These are phyloP conservation scores for Cromileptes altivelis DNA, from an alignment of 2,113 vertebrate genomes.

Conservation along the genomic window DNA sequence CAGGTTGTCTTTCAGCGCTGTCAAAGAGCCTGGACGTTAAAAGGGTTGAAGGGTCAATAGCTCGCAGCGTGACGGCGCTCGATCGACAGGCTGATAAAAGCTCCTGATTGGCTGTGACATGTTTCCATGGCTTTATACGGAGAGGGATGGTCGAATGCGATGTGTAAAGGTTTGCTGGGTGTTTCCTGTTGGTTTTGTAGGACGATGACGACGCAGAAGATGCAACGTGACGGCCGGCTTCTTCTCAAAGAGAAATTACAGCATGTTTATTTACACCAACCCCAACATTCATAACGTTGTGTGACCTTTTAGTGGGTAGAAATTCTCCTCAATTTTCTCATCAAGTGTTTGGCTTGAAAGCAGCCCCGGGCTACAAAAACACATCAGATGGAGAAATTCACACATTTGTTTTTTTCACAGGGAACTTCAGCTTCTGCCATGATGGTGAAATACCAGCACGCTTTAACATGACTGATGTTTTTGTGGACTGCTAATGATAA, in stretches of 20 bases:
- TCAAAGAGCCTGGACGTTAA: slow-evolving; percentile 31
- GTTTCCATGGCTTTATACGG: slow-evolving; percentile 32
- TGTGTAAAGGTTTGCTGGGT: slow-evolving; percentile 8
- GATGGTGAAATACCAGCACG: slow-evolving; percentile 27
- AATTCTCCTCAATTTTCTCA: slow-evolving; percentile 44
- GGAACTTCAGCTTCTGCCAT: slow-evolving; percentile 35
- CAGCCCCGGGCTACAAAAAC: slow-evolving; percentile 52
- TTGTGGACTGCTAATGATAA: slow-evolving; percentile 52
- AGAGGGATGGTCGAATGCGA: slow-evolving; percentile 21
- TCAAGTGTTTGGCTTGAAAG: slow-evolving; percentile 49
- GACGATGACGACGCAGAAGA: background rate
- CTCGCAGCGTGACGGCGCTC: slow-evolving; percentile 32
- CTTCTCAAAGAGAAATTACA: slow-evolving; percentile 21
- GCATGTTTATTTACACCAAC: slow-evolving; percentile 31
- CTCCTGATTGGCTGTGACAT: slow-evolving; percentile 51
- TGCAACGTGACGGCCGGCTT: background rate
- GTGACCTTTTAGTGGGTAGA: slow-evolving; percentile 12
- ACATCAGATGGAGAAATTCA: slow-evolving; percentile 61
- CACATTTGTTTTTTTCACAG: slow-evolving; percentile 38
- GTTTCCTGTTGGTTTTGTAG: slow-evolving; percentile 13
- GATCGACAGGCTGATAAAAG: slow-evolving; percentile 35
- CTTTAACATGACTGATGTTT: slow-evolving; percentile 61
- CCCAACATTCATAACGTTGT: slow-evolving; percentile 1
- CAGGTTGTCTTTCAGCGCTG: slow-evolving; percentile 41
- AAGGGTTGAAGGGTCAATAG: slow-evolving; percentile 61